phyloP scores from a whole-genome alignment of 2,113 vertebrate genomes.

The Oriolus oriolus region DNA sequence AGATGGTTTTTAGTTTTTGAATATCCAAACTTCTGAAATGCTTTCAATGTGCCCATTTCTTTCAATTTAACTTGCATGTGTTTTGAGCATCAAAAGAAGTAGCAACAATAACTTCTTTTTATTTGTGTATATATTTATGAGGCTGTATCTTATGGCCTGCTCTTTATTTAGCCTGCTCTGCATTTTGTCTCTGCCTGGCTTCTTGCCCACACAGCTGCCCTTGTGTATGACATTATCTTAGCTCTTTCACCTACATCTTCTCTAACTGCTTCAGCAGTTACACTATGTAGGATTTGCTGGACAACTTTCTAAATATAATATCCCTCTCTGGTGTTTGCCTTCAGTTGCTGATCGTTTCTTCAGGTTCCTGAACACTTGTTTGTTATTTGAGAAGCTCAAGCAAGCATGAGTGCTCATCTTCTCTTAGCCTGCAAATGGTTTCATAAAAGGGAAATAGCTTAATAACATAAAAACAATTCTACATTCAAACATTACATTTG shows the following conservation, averaged over 20 bases:
- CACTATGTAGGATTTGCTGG: background rate
- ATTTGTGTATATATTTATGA: background rate
- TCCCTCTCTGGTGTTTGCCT: background rate
- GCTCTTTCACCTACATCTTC: constrained; percentile 35
- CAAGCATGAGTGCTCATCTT: background rate
- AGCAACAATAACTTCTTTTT: background rate
- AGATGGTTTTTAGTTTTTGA: background rate
- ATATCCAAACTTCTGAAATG: background rate
- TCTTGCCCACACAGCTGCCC: constrained; percentile 28
- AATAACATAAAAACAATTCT: background rate
- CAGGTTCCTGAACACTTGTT: background rate
- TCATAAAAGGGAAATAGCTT: background rate
- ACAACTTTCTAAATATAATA: background rate
- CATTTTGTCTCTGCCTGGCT: constrained; percentile 23
- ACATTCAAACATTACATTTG: background rate
- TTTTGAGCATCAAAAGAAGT: background rate
- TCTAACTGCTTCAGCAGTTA: background rate
- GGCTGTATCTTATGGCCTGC: background rate
- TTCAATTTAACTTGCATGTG: background rate
- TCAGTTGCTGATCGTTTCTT: background rate
- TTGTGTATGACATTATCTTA: constrained; percentile 30
- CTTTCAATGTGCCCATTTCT: background rate
- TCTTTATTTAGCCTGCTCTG: constrained; percentile 23
- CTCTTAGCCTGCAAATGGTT: background rate
- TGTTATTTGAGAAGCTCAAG: background rate